Percentiles rank a stretch among this genome's conserved stretches.
Evolutionary conservation across 2,113 vertebrate genomes (phyloP).

Genomic region (Lagopus muta): DNA sequence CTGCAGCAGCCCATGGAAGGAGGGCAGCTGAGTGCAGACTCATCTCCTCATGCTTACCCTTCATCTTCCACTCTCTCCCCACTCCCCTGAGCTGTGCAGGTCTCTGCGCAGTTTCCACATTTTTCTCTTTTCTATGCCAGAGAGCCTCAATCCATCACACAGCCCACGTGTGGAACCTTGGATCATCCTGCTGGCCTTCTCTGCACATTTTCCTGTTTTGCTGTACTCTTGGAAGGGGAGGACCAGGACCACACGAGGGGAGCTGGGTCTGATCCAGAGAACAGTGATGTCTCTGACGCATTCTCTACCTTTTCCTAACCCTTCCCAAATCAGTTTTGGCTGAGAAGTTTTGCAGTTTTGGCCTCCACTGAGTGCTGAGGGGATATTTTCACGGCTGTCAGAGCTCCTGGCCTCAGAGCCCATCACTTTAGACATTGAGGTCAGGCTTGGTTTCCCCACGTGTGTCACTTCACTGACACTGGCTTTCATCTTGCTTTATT

Average conservation of each 20-base stretch:
- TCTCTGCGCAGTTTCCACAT: neutral
- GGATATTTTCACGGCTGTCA: neutral
- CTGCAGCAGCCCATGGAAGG: neutral
- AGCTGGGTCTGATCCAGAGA: neutral
- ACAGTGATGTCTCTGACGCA: neutral
- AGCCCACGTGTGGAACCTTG: neutral
- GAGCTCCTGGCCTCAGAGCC: neutral
- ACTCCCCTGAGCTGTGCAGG: fast-evolving
- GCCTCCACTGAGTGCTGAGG: neutral
- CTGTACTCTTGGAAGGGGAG: neutral
- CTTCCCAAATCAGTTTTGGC: neutral
- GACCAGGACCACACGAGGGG: neutral
- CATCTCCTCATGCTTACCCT: neutral
- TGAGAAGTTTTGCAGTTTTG: neutral
- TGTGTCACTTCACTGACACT: neutral
- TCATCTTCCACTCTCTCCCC: neutral
- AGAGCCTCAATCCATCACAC: neutral
- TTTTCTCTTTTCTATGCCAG: neutral
- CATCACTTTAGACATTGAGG: neutral
- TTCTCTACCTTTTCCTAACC: neutral
- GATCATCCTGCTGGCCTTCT: neutral
- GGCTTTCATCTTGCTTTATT: neutral
- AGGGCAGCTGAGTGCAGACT: neutral
- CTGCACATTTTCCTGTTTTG: neutral
- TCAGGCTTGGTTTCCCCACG: neutral